Evolutionary conservation across 2,888 invertebrate genomes (phyloP), one percentile per base, ranked within the genome.

Genomic region (Agrochola circellaris): DNA sequence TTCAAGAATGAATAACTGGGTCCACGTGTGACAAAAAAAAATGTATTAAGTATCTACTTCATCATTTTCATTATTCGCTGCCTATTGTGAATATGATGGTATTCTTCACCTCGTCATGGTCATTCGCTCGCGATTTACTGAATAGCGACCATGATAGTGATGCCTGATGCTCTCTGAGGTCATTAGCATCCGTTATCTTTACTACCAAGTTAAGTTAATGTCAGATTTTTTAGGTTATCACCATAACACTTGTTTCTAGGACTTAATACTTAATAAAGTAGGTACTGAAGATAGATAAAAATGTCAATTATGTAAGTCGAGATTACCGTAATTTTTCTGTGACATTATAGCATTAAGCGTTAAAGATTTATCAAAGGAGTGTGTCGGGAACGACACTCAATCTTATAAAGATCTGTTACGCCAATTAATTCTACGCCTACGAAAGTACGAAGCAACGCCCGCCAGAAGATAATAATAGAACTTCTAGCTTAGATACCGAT

Each of bases 391-490:
- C 15, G 62, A 38, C 58, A 45, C 13, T 62, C 13, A 30, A 58
- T 82, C 68, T 62, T 51, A 20, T 34, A 71, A 45, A 68, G 61
- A 75, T 79, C 61, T 67, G 30, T 48, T 20, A 64, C 62, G 42
- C 61, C 26, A 69, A 83, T 70, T 75, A 70, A 73, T 83, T 67
- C 15, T 56, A 71, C 68, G 56, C 68, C 56, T 20, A 69, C 67
- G 48, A 79, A 48, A 42, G 15, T 30, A 54, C n/a, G 48, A 58
- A 60, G 51, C n/a, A 34, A 51, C 62, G 17, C 38, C 54, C 42
- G 48, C 26, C 20, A 70, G 30, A 42, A 48, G 51, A 71, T 68
- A 74, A 79, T 69, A 69, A 61, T 71, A 75, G 51, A 34, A 26
- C 23, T 51, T 45, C 30, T 56, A n/a, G 60, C 61, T 38, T 74